Evolutionary conservation across 2,888 invertebrate species (phyloP).

Genomic region (Zygaena filipendulae): DNA sequence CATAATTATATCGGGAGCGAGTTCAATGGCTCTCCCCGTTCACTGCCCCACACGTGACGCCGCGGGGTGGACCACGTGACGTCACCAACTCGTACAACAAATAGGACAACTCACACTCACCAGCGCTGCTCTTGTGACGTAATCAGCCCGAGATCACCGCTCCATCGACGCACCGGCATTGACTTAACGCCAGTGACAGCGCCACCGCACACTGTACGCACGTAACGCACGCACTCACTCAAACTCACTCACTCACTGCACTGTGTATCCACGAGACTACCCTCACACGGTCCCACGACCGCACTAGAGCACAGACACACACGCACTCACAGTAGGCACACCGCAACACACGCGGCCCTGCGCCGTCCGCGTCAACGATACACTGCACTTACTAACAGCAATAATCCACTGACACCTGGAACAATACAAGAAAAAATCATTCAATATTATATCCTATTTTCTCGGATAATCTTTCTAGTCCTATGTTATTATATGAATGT

Average conservation of each 20-base stretch:
- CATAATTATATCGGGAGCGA: too few relatives aligned
- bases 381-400: too few relatives aligned
- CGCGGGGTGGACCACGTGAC: too few relatives aligned
- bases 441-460: too few relatives aligned
- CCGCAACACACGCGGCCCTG: conserved; percentile 9
- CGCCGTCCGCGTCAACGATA: too few relatives aligned
- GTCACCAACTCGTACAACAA: too few relatives aligned
- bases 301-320: conserved; percentile 19
- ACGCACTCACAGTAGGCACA: conserved; percentile 9
- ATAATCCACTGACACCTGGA: too few relatives aligned
- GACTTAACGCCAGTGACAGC: conserved; percentile 41
- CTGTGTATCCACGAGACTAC: conserved; percentile 15
- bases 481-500: too few relatives aligned
- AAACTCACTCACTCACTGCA: conserved; percentile 10
- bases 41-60: too few relatives aligned
- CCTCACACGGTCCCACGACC: conserved; percentile 20
- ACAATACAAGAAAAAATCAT: too few relatives aligned
- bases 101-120: conserved; percentile 25
- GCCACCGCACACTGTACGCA: conserved; percentile 20
- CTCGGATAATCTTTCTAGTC: too few relatives aligned
- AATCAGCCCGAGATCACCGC: conserved; percentile 61
- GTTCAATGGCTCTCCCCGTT: too few relatives aligned
- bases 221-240: conserved; percentile 14
- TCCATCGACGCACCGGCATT: conserved; percentile 65
- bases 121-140: conserved; percentile 62